phyloP scores from a whole-genome alignment of 2,888 invertebrate species.

The Catocala sponsa region DNA sequence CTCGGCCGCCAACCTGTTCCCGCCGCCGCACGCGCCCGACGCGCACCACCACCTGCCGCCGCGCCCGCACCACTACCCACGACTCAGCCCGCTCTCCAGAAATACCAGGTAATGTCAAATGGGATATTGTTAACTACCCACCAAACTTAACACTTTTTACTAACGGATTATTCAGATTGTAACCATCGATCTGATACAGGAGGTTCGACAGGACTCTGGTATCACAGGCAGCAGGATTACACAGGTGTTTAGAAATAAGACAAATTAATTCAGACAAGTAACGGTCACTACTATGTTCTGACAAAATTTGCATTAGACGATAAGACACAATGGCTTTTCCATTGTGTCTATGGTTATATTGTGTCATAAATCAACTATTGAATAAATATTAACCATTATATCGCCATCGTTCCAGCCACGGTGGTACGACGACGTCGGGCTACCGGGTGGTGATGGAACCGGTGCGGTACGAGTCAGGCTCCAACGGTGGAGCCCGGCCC shows the following conservation, averaged over 20 bases:
- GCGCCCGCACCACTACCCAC: slow-evolving; percentile 88
- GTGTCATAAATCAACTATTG: too few species aligned
- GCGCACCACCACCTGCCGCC: slow-evolving; percentile 83
- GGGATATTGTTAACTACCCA: background rate
- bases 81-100: slow-evolving; percentile 94
- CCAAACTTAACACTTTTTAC: too few species aligned
- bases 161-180: too few species aligned
- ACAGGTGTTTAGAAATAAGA: too few species aligned
- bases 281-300: too few species aligned
- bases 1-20: slow-evolving; percentile 95
- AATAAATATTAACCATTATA: background rate
- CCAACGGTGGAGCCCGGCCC: slow-evolving; percentile 81
- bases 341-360: too few species aligned
- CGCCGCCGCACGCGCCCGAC: slow-evolving; percentile 88
- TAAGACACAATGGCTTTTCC: too few species aligned
- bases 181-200: too few species aligned
- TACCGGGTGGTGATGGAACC: slow-evolving; percentile 87
- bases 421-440: slow-evolving; percentile 75
- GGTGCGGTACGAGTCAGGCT: slow-evolving; percentile 77
- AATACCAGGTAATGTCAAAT: slow-evolving; percentile 78
- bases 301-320: too few species aligned
- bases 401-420: slow-evolving; percentile 73
- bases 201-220: too few species aligned
- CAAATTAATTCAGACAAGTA: too few species aligned
- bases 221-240: too few species aligned